Evolutionary conservation across 1,140 invertebrate species (phyloP).

Genomic region (Ridgeia piscesae): DNA sequence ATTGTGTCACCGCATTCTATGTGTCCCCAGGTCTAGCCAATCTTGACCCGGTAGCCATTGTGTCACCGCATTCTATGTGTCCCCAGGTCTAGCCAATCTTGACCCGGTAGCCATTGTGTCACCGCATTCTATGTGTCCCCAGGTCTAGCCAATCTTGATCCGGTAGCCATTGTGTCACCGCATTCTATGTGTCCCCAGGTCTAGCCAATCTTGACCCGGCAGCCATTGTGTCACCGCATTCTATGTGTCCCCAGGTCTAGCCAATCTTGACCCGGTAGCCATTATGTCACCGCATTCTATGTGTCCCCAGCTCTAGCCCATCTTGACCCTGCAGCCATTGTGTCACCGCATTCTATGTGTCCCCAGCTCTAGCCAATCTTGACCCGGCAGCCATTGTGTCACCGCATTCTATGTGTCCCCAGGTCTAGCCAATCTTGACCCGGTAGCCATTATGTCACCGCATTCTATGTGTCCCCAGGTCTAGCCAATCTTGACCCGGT

Average conservation of each 20-base stretch:
- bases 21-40: slow-evolving; percentile 21
- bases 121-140: background rate
- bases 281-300: slow-evolving; percentile 7
- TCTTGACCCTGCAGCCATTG: slow-evolving; percentile 53
- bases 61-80: background rate
- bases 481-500: slow-evolving; percentile 47
- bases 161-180: slow-evolving; percentile 42
- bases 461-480: background rate
- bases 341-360: background rate
- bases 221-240: slow-evolving; percentile 36
- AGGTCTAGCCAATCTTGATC: slow-evolving; percentile 43
- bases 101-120: slow-evolving; percentile 50
- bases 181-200: background rate
- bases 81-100: slow-evolving; percentile 33
- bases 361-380: slow-evolving; percentile 33
- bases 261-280: slow-evolving; percentile 49
- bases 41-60: slow-evolving; percentile 53
- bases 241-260: slow-evolving; percentile 11
- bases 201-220: slow-evolving; percentile 47
- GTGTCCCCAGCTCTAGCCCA: slow-evolving; percentile 21
- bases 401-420: background rate
- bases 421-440: slow-evolving; percentile 43
- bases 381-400: slow-evolving; percentile 50
- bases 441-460: slow-evolving; percentile 39
- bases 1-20: slow-evolving; percentile 31